Base-by-base conservation (phyloP, 2,797 vertebrate genomes). In the Chloroceryle inda region DNA sequence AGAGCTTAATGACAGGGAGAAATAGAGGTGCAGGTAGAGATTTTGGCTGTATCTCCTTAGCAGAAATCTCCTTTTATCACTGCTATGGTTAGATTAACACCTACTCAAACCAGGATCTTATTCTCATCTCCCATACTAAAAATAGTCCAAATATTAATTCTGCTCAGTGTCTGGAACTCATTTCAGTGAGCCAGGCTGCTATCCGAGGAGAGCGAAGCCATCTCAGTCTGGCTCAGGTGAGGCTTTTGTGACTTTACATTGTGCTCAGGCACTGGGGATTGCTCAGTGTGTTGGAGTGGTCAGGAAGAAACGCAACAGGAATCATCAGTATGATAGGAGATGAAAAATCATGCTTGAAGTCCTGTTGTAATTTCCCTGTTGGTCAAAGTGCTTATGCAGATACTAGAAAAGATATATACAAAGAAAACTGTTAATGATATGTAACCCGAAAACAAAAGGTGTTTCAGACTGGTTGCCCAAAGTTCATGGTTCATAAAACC, bases 171-270 rank as follows among this genome's bases (percentile, higher is more conserved):
- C 40, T 84, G 11, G 20, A 79, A 82, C 67, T 85, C 40, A 27
- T 6, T 79, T 50, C 37, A 35, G 27, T 64, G 19, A 58, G 13
- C 14, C 19, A 49, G 15, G 11, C 7, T 50, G n/a, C 27, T 0
- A 0, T 52, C 44, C 0, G 2, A 15, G 12, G 29, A 44, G 37
- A 64, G 10, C 1, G 0, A 62, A 82, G 40, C 61, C 0, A 0
- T 49, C 50, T 62, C 8, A 1, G 9, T 74, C 66, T 72, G 71
- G 27, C 31, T 88, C n/a, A 14, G n/a, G 27, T 56, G 38, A 72
- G 61, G 26, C 42, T 72, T 85, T n/a, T 59, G 11, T 76, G 63
- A 35, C 59, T 89, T 79, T 14, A 20, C 13, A 0, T 44, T 61
- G 37, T 69, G 23, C 62, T 93, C 3, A 7, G 56, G 49, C 24